These are phyloP conservation scores for Anisognathus igniventris DNA, from an alignment of 2,797 vertebrate genomes.

Conservation along the genomic window DNA sequence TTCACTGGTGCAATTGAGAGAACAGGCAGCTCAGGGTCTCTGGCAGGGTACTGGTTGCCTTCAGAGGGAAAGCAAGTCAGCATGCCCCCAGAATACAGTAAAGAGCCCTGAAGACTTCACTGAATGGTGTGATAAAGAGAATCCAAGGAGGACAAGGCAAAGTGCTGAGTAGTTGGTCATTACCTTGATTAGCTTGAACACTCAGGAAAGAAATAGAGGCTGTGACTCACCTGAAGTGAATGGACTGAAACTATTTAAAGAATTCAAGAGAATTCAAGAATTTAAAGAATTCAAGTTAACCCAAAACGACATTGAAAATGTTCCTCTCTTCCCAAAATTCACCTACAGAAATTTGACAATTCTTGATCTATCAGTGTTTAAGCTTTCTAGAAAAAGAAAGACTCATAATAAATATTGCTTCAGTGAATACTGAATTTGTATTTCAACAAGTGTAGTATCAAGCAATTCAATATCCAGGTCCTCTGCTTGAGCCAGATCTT, in stretches of 20 bases:
- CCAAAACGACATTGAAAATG: neutral
- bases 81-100: neutral
- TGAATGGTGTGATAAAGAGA: neutral
- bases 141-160: neutral
- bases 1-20: neutral
- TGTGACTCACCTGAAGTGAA: neutral
- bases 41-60: neutral
- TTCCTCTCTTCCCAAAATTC: neutral
- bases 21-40: neutral
- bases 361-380: fast-evolving
- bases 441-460: neutral
- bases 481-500: neutral
- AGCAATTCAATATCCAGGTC: neutral
- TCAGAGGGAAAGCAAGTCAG: neutral
- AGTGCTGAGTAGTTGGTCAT: neutral
- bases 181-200: neutral
- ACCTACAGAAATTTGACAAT: neutral
- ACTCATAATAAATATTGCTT: neutral
- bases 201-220: neutral
- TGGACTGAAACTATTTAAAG: neutral
- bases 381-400: neutral
- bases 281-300: neutral
- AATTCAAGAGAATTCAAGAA: neutral
- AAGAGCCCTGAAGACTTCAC: neutral
- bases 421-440: neutral